A percentile compares a stretch with the other conserved stretches of the same genome.
Conservation (phyloP, 2,797 vertebrate species). For the Channa striata region DNA sequence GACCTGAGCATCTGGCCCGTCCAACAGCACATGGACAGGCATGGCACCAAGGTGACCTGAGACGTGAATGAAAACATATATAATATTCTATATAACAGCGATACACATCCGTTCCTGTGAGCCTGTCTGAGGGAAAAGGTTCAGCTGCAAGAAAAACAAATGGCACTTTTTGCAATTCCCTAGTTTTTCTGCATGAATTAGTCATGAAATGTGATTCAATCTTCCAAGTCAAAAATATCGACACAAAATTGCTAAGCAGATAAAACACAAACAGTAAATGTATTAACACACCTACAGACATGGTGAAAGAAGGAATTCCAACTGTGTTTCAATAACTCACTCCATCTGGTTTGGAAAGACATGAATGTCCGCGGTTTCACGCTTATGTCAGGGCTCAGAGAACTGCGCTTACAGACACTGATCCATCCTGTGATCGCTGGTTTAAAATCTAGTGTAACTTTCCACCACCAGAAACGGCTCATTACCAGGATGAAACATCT, state of each 20-base stretch:
- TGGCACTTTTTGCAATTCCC: no score
- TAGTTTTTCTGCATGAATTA: no score
- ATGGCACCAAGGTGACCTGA: slow-evolving; percentile 54
- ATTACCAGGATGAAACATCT: slow-evolving; percentile 44
- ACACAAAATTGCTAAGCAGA: no score
- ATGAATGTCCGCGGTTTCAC: slow-evolving; percentile 4
- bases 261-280: no score
- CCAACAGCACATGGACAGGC: slow-evolving; percentile 61
- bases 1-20: slow-evolving; percentile 36
- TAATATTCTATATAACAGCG: no score
- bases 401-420: slow-evolving; percentile 26
- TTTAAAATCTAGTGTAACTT: slow-evolving; percentile 18
- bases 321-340: neutral
- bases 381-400: neutral
- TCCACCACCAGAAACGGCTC: slow-evolving; percentile 29
- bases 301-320: no score
- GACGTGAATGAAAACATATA: neutral
- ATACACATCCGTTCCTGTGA: no score
- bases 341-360: neutral
- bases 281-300: no score
- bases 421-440: slow-evolving; percentile 31
- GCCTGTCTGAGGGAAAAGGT: no score
- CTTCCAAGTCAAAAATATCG: no score
- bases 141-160: no score
- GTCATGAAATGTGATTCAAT: no score